phyloP scores from a whole-genome alignment of 2,888 invertebrate genomes.

The Dasysyrphus tricinctus region DNA sequence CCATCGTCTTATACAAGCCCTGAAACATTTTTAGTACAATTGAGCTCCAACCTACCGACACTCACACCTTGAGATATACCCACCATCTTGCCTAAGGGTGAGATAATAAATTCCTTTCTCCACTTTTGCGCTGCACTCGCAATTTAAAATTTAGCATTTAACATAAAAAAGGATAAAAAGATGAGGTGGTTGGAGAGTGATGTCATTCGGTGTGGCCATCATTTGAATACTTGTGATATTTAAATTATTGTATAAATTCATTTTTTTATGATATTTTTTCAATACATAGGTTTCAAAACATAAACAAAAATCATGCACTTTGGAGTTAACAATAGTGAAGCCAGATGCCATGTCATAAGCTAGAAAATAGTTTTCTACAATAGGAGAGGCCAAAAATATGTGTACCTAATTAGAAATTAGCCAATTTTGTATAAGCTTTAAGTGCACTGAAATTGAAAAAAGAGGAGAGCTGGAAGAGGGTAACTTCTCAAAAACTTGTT shows the following conservation, averaged over 20 bases:
- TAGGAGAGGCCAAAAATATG: too few species aligned
- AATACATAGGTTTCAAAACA: too few species aligned
- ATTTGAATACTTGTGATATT: neutral
- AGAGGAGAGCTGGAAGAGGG: too few species aligned
- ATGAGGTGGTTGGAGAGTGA: neutral
- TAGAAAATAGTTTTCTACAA: too few species aligned
- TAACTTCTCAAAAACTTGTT: too few species aligned
- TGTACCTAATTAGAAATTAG: too few species aligned
- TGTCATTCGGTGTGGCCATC: slow-evolving; percentile 7
- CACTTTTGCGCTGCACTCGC: slow-evolving; percentile 63
- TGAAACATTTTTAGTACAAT: slow-evolving; percentile 55
- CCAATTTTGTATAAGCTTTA: too few species aligned
- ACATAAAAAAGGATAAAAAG: slow-evolving; percentile 35
- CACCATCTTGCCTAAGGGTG: slow-evolving; percentile 45
- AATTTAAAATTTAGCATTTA: slow-evolving; percentile 70
- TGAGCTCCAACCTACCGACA: slow-evolving; percentile 26
- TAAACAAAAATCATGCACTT: too few species aligned
- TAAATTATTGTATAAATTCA: neutral
- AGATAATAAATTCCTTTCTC: slow-evolving; percentile 68
- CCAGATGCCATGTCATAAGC: too few species aligned
- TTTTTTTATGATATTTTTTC: too few species aligned
- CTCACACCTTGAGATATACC: neutral
- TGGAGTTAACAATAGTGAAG: too few species aligned
- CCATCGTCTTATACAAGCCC: slow-evolving; percentile 32
- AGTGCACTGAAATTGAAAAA: too few species aligned